Evolutionary conservation across 2,113 vertebrate genomes (phyloP), one percentile per base, ranked within the genome.

Genomic region (Strix uralensis): DNA sequence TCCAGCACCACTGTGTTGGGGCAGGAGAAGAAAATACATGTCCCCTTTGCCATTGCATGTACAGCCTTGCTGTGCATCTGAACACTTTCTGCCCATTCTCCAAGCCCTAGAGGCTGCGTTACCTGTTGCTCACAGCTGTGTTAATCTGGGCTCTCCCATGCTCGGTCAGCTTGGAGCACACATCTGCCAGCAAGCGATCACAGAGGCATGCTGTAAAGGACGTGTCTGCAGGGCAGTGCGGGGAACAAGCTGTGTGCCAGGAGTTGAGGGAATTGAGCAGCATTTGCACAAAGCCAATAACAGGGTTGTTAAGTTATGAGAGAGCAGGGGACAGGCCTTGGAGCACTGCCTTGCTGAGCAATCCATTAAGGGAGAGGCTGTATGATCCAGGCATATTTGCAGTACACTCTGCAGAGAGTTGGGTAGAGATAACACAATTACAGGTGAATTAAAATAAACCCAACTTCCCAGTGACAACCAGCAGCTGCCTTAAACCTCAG

Each of bases 341-440:
- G 71, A 81, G 80, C 30, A 2, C 21, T 36, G 72, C 49, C 63
- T 40, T 42, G 52, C 86, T 57, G 55, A 54, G 87, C 57, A 51
- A 34, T 4, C 55, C 44, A 0, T n/a, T 9, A 15, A 52, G 34
- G 72, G 70, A 59, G 46, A 25, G 71, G 34, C n/a, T 44, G 49
- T 6, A 9, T 7, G 40, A 20, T 19, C 8, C n/a, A 38, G n/a
- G 46, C 0, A 0, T 27, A 4, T 18, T 54, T n/a, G 61, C 47
- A 29, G 36, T 9, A 11, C 0, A 9, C 59, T 73, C 61, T 49
- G 79, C 63, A 13, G 80, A 63, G 70, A 34, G 36, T 2, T 47
- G 63, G 61, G 82, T 9, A 49, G 44, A 63, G 69, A 66, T 13
- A 42, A 55, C 1, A 3, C 44, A 69, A 36, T 49, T 47, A 47